Base-by-base conservation (phyloP, 2,113 vertebrate species). In the Silurus glanis region DNA sequence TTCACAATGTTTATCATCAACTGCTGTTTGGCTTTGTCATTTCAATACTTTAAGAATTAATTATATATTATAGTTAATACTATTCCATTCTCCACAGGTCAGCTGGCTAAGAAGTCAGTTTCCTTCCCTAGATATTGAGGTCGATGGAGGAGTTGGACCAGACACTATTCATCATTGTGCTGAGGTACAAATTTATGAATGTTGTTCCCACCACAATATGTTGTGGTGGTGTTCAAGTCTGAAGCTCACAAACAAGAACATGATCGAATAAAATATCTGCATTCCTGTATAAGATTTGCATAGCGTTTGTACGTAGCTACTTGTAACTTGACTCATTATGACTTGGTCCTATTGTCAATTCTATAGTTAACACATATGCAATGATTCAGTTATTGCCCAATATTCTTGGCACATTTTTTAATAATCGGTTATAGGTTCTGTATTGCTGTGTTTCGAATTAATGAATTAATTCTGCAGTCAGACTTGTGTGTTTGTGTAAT, bases 51-150 rank as follows among this genome's bases (percentile, higher is more conserved):
- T 72, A 7, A 6, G 5, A 53, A 21, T 1, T 19, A 9, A n/a
- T 10, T 76, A 21, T 53, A 4, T 49, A 55, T 51, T 28, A 17
- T 80, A 37, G 2, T 21, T 80, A 83, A 56, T 59, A 25, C 13
- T 62, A 28, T 56, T 69, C 21, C 6, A 8, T 71, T 59, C 6
- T 81, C 10, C 16, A 17, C 91, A 99, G 98, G 97, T 99, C 87
- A 96, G 95, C 85, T 99, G 97, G 97, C 92, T 99, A 88, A 96
- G 98, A 90, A 97, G 95, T 75, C 97, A 99, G 92, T 99, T 99
- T 87, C 97, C 98, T 0, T 98, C 98, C 0, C 87, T 99, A 91
- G 98, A 99, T 91, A 99, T 99, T 84, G 97, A 99, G 91, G 98
- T 99, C 9, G 98, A 99, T 85, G 98, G 98, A 87, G 98, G 98